Base-by-base conservation (phyloP, 92 coral and sea anemone species). In the Montipora capitata region DNA sequence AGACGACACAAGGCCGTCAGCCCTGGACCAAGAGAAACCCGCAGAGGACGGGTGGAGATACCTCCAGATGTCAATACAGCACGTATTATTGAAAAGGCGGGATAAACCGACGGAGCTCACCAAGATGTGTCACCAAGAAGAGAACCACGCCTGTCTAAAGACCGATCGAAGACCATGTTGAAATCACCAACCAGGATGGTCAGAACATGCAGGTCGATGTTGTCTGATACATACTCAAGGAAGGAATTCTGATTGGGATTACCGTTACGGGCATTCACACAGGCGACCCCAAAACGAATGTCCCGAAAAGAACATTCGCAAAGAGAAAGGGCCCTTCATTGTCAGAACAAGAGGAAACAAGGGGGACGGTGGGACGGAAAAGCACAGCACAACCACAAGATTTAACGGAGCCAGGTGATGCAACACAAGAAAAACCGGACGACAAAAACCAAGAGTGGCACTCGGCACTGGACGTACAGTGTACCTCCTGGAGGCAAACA, bases 211-310 rank as follows among this genome's bases (percentile, higher is more conserved):
- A 79, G 68, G 49, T 78, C 88, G 2, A 83, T 10, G 2, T 62
- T 56, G 5, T 0, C 10, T 1, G 59, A 40, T 0, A 74, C 48
- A 11, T 58, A 41, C 3, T 61, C 76, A 82, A 89, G 69, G n/a
- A 89, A 87, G 4, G 8, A n/a, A 2, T 77, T 72, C 2, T 91
- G 86, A 13, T 57, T 86, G 0, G 79, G 86, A 58, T 85, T 85
- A 0, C 65, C 78, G 44, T 93, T 90, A 0, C 94, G 95, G 5
- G 94, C 95, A 72, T 94, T 89, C 2, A 94, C 17, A 38, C 87
- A 81, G 18, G 44, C 59, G 2, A 92, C 68, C 0, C 92, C 38
- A 14, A 89, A 81, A 1, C 10, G 2, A 5, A 40, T 9, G 3
- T 18, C 81, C 1, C 12, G 61, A 12, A 76, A 57, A 0, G 14